These are phyloP conservation scores for Formica selysi DNA, from an alignment of 1,140 invertebrate genomes.

Conservation along the genomic window DNA sequence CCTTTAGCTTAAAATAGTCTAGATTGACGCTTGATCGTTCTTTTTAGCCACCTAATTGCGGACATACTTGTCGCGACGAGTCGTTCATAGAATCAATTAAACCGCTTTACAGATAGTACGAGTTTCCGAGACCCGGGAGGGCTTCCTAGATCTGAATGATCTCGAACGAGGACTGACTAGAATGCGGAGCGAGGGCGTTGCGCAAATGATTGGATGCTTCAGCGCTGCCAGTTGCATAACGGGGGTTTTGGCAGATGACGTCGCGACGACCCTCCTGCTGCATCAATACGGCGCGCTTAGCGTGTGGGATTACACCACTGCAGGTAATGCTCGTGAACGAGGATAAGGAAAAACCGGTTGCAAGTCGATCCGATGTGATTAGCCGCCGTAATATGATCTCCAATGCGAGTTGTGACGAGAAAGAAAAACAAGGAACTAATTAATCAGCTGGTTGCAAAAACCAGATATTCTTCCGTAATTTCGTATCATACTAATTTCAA, in stretches of 20 bases:
- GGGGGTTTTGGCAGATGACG: conserved; percentile 94
- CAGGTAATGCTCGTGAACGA: conserved; percentile 85
- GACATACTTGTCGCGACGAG: not conserved
- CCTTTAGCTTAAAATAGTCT: conserved; percentile 8
- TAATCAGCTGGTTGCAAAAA: not conserved
- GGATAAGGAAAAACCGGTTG: not conserved
- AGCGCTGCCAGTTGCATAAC: conserved; percentile 96
- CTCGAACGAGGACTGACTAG: conserved; percentile 91
- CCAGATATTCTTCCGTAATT: not conserved
- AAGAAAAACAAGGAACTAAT: not conserved
- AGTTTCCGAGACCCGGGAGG: conserved; percentile 92
- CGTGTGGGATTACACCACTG: conserved; percentile 96
- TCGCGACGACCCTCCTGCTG: conserved; percentile 92
- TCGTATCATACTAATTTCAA: not conserved
- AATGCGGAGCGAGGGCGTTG: conserved; percentile 86
- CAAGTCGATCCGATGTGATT: not conserved
- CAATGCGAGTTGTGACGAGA: not conserved
- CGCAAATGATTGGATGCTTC: conserved; percentile 94
- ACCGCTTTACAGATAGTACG: conserved; percentile 89
- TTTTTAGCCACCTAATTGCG: not conserved
- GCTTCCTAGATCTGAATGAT: conserved; percentile 92
- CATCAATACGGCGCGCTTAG: conserved; percentile 94
- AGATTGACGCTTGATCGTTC: conserved; percentile 1
- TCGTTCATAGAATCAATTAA: conserved; percentile 18
- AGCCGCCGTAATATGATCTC: not conserved